Evolutionary conservation across 1,140 invertebrate species (phyloP).

Genomic region (Zaprionus camerounensis): DNA sequence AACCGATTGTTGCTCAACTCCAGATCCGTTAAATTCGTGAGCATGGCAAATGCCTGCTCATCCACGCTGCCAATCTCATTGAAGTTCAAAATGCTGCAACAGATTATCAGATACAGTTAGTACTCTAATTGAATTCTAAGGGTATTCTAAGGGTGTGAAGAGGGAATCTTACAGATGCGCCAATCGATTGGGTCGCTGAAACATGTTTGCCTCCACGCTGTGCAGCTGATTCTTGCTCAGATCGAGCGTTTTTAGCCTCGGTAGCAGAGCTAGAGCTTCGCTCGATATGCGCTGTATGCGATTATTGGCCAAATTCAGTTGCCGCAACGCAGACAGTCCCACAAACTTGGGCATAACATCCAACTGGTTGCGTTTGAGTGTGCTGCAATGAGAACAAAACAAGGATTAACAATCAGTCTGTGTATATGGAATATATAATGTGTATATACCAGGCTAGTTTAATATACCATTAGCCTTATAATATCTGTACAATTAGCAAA

Average conservation of each 20-base stretch:
- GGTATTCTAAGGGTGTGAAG: neutral
- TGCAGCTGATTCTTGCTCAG: slow-evolving; percentile 88
- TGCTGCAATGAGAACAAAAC: slow-evolving; percentile 28
- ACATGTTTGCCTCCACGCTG: slow-evolving; percentile 85
- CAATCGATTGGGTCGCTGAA: slow-evolving; percentile 84
- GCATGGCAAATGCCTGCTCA: slow-evolving; percentile 88
- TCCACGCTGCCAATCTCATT: slow-evolving; percentile 90
- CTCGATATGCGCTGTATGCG: slow-evolving; percentile 87
- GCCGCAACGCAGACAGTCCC: slow-evolving; percentile 77
- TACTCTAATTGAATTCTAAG: neutral
- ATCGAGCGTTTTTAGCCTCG: slow-evolving; percentile 86
- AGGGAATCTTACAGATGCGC: slow-evolving; percentile 84
- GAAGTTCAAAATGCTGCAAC: slow-evolving; percentile 89
- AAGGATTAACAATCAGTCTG: neutral
- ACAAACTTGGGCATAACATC: slow-evolving; percentile 75
- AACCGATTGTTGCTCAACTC: slow-evolving; percentile 93
- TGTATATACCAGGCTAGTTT: neutral
- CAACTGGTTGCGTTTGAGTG: slow-evolving; percentile 77
- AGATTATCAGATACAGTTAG: slow-evolving; percentile 9
- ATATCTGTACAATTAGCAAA: neutral
- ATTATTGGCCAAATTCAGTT: slow-evolving; percentile 87
- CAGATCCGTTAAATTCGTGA: slow-evolving; percentile 90
- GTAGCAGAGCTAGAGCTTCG: slow-evolving; percentile 87
- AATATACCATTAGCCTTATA: neutral
- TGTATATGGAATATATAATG: neutral